These are phyloP conservation scores for Parotia lawesii DNA, from an alignment of 2,113 vertebrate species.

Conservation along the genomic window DNA sequence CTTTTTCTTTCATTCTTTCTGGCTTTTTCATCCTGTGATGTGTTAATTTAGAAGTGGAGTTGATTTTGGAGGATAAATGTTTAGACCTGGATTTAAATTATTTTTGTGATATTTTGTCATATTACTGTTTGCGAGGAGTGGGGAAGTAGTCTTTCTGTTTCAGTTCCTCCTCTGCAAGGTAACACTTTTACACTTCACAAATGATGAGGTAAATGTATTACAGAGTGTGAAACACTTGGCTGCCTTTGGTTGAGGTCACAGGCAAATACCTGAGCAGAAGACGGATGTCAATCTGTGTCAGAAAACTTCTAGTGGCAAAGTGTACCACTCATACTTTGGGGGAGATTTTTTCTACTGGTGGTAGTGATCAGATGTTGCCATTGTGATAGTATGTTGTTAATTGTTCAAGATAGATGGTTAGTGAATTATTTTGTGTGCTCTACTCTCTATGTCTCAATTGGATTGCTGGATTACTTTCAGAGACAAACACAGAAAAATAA, in stretches of 20 bases:
- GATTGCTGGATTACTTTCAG: neutral
- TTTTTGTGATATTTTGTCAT: neutral
- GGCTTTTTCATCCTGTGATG: neutral
- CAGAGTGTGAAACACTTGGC: neutral
- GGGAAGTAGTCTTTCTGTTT: neutral
- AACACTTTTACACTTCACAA: neutral
- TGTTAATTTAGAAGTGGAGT: neutral
- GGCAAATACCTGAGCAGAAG: neutral
- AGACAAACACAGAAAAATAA: neutral
- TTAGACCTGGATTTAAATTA: neutral
- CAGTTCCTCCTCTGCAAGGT: neutral
- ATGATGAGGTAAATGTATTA: neutral
- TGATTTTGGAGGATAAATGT: neutral
- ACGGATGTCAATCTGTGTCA: neutral
- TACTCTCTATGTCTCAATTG: neutral
- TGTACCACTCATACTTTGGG: fast-evolving
- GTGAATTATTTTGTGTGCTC: neutral
- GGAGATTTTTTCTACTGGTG: neutral
- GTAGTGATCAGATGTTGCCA: neutral
- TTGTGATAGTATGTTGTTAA: neutral
- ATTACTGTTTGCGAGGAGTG: neutral
- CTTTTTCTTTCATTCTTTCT: neutral
- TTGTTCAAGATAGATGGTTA: neutral
- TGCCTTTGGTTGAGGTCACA: neutral
- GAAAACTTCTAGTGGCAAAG: neutral